These are phyloP conservation scores for Ennomos erosarius DNA, from an alignment of 2,888 invertebrate genomes.

Conservation along the genomic window DNA sequence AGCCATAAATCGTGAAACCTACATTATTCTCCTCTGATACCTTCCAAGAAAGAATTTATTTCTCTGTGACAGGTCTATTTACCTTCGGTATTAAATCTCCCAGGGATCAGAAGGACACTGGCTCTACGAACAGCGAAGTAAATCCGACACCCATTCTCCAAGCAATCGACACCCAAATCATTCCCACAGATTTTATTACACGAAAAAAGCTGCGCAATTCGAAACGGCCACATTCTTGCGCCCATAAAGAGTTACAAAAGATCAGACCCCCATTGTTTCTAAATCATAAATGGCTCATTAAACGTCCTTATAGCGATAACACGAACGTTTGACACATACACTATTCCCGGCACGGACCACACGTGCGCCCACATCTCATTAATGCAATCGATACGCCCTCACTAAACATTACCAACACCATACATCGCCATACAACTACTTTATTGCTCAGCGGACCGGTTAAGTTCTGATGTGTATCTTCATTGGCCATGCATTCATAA, in stretches of 20 bases:
- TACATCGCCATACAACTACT: constrained; percentile 53
- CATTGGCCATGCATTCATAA: constrained; percentile 46
- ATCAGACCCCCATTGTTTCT: constrained; percentile 70
- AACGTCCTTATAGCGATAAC: constrained; percentile 66
- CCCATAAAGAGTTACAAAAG: constrained; percentile 60
- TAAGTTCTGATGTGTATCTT: constrained; percentile 52
- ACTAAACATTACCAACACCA: constrained; percentile 73
- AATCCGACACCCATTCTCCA: constrained; percentile 42
- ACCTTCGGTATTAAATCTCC: constrained; percentile 57
- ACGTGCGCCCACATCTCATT: constrained; percentile 81
- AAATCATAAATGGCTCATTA: constrained; percentile 71
- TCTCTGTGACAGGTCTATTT: constrained; percentile 53
- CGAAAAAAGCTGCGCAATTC: constrained; percentile 42
- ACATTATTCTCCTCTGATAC: constrained; percentile 10
- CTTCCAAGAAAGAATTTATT: constrained; percentile 37
- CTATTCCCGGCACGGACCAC: constrained; percentile 75
- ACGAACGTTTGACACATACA: constrained; percentile 64
- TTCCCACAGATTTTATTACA: constrained; percentile 32
- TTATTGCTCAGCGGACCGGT: constrained; percentile 66
- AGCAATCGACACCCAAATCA: constrained; percentile 19
- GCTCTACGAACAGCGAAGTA: constrained; percentile 28
- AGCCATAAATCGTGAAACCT: constrained; percentile 31
- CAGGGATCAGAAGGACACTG: constrained; percentile 43
- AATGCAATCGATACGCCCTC: constrained; percentile 81
- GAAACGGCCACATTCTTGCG: constrained; percentile 49